Percentiles rank a stretch among this genome's conserved stretches.
These are phyloP conservation scores for Atractosteus spatula DNA, from an alignment of 2,113 vertebrate species.

Conservation along the genomic window DNA sequence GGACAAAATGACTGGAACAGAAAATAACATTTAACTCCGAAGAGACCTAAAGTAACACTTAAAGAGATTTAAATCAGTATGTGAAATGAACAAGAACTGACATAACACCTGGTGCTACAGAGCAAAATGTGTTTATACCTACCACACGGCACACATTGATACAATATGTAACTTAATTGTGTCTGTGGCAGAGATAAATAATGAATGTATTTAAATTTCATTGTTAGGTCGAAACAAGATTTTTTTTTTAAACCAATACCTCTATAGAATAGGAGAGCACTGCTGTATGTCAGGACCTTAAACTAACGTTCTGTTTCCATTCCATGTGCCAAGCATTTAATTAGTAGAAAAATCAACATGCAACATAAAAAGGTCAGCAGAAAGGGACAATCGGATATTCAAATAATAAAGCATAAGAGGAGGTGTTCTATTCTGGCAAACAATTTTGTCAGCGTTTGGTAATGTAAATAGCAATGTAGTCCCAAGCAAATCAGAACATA, in stretches of 20 bases:
- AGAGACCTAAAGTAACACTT: background rate
- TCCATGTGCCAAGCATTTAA: no score
- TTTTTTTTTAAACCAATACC: no score
- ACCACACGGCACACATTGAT: background rate
- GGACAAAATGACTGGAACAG: conserved; percentile 2
- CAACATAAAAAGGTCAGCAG: no score
- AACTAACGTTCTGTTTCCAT: no score
- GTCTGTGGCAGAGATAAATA: background rate
- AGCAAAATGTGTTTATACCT: background rate
- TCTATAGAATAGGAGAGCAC: no score
- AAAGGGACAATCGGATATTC: no score
- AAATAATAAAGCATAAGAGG: background rate
- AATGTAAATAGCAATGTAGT: conserved; percentile 25
- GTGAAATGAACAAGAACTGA: conserved; percentile 10
- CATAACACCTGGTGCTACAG: conserved; percentile 8
- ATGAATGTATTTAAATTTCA: background rate
- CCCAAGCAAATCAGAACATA: conserved; percentile 26
- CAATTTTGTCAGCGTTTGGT: conserved; percentile 14
- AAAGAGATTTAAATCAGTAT: conserved; percentile 1
- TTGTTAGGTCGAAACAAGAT: background rate
- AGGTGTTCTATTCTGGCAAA: background rate
- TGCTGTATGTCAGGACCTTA: no score
- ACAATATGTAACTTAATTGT: background rate
- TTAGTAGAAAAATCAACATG: no score
- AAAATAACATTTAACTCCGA: conserved; percentile 2